Percentiles rank a stretch among this genome's conserved stretches.
These are phyloP conservation scores for Encarsia formosa DNA, from an alignment of 2,888 invertebrate species.

Conservation along the genomic window DNA sequence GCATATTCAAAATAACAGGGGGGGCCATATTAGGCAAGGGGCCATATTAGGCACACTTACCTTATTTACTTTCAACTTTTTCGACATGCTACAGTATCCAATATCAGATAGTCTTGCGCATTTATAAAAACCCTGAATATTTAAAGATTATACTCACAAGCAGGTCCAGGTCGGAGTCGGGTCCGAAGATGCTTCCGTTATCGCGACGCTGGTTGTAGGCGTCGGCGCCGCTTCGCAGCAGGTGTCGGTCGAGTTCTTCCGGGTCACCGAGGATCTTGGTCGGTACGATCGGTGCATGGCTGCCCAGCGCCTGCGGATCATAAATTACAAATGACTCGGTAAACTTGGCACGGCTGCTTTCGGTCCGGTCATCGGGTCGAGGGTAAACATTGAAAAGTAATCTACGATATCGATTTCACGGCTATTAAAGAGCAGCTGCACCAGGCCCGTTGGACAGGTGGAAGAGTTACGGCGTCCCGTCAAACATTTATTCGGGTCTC, in stretches of 20 bases:
- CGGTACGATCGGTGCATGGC: slow-evolving; percentile 84
- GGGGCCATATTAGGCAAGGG: no score
- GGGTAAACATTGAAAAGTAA: neutral
- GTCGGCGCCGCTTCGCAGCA: slow-evolving; percentile 74
- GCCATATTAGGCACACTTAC: no score
- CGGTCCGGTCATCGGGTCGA: no score
- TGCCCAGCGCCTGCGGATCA: slow-evolving; percentile 61
- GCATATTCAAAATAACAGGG: no score
- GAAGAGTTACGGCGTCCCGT: slow-evolving; percentile 10
- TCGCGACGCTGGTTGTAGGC: slow-evolving; percentile 50
- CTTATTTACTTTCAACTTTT: no score
- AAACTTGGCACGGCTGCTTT: no score
- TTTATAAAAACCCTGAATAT: neutral
- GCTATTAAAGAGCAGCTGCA: slow-evolving; percentile 57
- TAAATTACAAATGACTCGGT: no score
- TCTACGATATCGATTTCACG: neutral
- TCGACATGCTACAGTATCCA: no score
- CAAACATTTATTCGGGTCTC: no score
- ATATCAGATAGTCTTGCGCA: neutral
- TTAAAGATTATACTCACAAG: slow-evolving; percentile 52
- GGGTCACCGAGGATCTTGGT: slow-evolving; percentile 87
- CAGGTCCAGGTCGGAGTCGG: slow-evolving; percentile 54
- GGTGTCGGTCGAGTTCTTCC: slow-evolving; percentile 78
- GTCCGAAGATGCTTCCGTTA: slow-evolving; percentile 53
- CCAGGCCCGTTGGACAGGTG: slow-evolving; percentile 54